A percentile compares a stretch with the other conserved stretches of the same genome.
Evolutionary conservation across 2,113 vertebrate genomes (phyloP).

Genomic region (Takifugu flavidus): DNA sequence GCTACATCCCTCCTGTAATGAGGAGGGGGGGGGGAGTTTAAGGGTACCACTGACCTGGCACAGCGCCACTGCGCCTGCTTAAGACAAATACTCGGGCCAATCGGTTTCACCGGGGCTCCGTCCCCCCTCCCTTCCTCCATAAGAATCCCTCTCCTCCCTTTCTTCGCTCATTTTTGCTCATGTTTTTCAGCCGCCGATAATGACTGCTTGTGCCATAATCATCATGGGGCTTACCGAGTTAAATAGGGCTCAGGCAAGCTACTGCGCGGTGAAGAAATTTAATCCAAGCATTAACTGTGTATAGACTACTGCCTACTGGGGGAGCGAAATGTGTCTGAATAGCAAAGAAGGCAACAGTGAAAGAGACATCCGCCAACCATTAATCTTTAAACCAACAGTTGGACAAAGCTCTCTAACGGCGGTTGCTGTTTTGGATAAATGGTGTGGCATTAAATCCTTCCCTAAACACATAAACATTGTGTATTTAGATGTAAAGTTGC

Average conservation of each 20-base stretch:
- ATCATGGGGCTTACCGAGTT: slow-evolving; percentile 70
- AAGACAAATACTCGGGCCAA: slow-evolving; percentile 67
- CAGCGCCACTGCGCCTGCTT: slow-evolving; percentile 49
- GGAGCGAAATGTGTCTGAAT: slow-evolving; percentile 36
- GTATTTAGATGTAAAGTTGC: no score
- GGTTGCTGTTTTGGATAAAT: no score
- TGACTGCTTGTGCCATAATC: slow-evolving; percentile 67
- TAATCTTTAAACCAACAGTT: no score
- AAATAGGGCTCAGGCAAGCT: slow-evolving; percentile 73
- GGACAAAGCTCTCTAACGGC: no score
- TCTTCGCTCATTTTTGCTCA: slow-evolving; percentile 41
- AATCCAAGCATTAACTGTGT: slow-evolving; percentile 66
- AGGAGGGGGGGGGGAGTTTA: slow-evolving; percentile 57
- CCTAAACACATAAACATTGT: no score
- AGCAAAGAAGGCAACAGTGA: slow-evolving; percentile 41
- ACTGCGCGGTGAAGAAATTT: slow-evolving; percentile 73
- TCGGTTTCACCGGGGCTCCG: slow-evolving; percentile 47
- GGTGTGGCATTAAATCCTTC: no score
- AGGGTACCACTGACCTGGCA: slow-evolving; percentile 75
- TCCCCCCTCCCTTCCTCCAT: slow-evolving; percentile 7
- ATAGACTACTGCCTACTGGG: slow-evolving; percentile 52
- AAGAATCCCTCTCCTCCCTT: slow-evolving; percentile 24
- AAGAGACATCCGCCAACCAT: neutral
- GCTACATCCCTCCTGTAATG: slow-evolving; percentile 80
- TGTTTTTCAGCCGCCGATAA: slow-evolving; percentile 55